phyloP scores from a whole-genome alignment of 2,113 vertebrate species.

The Cyphomyrus plagiostoma region DNA sequence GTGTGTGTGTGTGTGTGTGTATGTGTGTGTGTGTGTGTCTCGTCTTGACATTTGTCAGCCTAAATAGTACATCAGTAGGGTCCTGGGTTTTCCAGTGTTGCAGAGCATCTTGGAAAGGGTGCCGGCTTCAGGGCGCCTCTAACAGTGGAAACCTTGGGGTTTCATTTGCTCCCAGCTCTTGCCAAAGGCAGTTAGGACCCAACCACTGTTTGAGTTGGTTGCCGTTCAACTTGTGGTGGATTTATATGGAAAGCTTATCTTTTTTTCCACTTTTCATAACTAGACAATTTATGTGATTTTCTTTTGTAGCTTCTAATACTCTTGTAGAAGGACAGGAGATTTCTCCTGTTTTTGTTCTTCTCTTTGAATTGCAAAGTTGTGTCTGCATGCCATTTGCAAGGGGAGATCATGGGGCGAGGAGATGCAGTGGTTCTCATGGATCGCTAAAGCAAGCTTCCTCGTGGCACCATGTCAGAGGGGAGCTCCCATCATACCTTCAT shows the following conservation, averaged over 20 bases:
- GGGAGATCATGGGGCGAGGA: not conserved
- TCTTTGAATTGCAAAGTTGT: conserved; percentile 9
- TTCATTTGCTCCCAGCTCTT: conserved; percentile 38
- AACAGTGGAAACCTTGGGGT: conserved; percentile 32
- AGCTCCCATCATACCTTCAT: too few relatives aligned
- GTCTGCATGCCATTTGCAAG: not conserved
- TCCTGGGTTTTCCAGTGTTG: conserved; percentile 2
- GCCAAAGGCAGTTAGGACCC: conserved; percentile 46
- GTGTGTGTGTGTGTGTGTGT: not conserved
- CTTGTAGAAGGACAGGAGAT: not conserved
- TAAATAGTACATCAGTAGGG: not conserved
- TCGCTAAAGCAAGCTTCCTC: not conserved
- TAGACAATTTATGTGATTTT: not conserved
- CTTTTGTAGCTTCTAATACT: not conserved
- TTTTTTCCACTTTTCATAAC: not conserved
- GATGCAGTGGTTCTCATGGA: not conserved
- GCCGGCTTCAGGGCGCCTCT: not conserved
- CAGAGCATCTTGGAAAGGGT: not conserved
- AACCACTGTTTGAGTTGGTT: conserved; percentile 60
- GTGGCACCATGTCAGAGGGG: not conserved
- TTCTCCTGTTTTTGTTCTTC: not conserved
- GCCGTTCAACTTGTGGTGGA: conserved; percentile 47
- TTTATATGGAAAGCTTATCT: conserved; percentile 40
- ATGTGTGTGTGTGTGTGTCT: not conserved
- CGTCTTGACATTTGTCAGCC: conserved; percentile 22